Evolutionary conservation across 2,888 invertebrate species (phyloP), one percentile per base, ranked within the genome.

Genomic region (Aphrophora alni): DNA sequence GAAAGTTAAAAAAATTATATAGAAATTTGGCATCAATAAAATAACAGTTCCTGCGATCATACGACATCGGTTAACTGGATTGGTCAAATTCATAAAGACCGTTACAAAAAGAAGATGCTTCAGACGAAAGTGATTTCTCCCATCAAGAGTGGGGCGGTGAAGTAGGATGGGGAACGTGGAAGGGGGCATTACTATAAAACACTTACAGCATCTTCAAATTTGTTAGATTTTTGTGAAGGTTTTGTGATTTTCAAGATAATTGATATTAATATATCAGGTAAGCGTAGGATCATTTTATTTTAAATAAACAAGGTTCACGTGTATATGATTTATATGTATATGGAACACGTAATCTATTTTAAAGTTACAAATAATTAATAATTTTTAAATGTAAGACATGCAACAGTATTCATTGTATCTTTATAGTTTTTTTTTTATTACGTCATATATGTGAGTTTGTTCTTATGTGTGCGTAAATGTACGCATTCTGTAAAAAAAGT

Each of bases 91-190:
- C 21, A 59, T 14, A 59, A 59, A 59, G n/a, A 59, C 21, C 59
- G 59, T 59, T 21, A 59, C 59, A 21, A 59, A 59, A 21, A 59
- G 59, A 59, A 59, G 59, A 59, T 59, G 59, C 59, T 59, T 10
- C 21, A n/a, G 21, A 59, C n/a, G 59, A 59, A 59, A 59, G 59
- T 59, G 59, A 59, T 59, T 59, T 59, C 59, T 59, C 59, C 59
- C 21, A 14, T 59, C 12, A 7, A 21, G 59, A 59, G 59, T 59
- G 59, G 59, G 59, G 59, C 21, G 21, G 59, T 0, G 21, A 21
- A n/a, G 59, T 59, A 21, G 59, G 59, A 44, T 5, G n/a, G 21
- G 59, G 44, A n/a, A 21, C 21, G 12, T 12, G 21, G 59, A 12
- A 44, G 44, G 44, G 44, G 44, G 44, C 44, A 44, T 59, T 21